Evolutionary conservation across 2,113 vertebrate species (phyloP), one percentile per base, ranked within the genome.

Genomic region (Amphilophus citrinellus): DNA sequence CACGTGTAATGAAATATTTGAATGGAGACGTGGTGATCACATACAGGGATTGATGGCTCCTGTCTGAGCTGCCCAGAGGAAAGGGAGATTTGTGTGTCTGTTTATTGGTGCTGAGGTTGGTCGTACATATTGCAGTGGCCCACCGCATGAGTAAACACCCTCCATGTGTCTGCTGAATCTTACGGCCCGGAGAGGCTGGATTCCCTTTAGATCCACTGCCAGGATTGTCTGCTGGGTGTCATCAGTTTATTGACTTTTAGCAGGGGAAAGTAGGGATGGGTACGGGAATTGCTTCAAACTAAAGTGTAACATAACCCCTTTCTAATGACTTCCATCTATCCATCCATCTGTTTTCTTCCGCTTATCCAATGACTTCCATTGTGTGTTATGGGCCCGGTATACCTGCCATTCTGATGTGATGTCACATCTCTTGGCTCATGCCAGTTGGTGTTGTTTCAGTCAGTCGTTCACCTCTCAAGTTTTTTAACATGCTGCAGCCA

Each of bases 91-190:
- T 92, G 81, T 85, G 90, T 89, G 59, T 92, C 71, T 93, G 88
- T 93, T 93, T 90, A 89, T 89, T 86, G 84, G 79, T 78, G 80
- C 62, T n/a, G 86, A 89, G 89, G 92, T 62, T 80, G 84, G 76
- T 85, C 47, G 77, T 80, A 78, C 89, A 89, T 79, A 77, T 81
- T 91, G 87, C 85, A 79, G 83, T 60, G 75, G 76, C 32, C 35
- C 42, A 60, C 17, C 80, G 6, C 57, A 22, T 78, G 77, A 83
- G 66, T 59, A 79, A 79, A 53, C 79, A 56, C 86, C 89, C 63
- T 20, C 79, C 68, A 47, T 60, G 79, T 80, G 61, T 62, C 85
- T 13, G 53, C 84, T 39, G 84, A 76, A 53, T 30, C 24, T 27
- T n/a, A 42, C 3, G 30, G 50, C 63, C 68, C 68, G 8, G 20